Conservation (phyloP, 2,113 vertebrate species). For the Macaca nemestrina region DNA sequence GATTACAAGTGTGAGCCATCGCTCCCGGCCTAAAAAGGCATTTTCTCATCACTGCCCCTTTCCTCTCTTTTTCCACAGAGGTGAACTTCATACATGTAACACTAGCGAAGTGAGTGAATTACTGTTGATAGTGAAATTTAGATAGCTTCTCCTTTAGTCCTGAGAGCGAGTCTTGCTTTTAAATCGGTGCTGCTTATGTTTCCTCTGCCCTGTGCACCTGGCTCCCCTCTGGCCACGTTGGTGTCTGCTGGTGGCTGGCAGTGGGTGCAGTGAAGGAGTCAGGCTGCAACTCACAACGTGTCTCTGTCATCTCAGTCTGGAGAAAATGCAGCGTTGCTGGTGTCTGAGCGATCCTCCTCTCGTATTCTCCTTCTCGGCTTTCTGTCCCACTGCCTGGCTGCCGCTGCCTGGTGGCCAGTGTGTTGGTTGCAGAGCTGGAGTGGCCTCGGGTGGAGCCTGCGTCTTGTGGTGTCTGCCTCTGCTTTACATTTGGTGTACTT, state of each 20-base stretch:
- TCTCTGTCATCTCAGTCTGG: constrained; percentile 7
- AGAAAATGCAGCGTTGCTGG: constrained; percentile 59
- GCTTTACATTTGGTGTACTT: fast-evolving
- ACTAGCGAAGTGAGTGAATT: constrained; percentile 81
- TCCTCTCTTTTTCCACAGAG: constrained; percentile 62
- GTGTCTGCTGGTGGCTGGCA: constrained; percentile 26
- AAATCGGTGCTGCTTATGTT: constrained; percentile 42
- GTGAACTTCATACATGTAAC: constrained; percentile 81
- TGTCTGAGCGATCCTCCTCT: constrained; percentile 58
- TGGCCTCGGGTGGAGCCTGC: neutral
- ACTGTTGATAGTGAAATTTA: constrained; percentile 81
- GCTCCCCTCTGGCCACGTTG: neutral
- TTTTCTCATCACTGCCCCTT: constrained; percentile 53
- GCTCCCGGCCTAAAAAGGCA: too few species aligned
- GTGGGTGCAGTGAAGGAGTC: constrained; percentile 7
- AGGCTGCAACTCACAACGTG: constrained; percentile 41
- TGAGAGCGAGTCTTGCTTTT: constrained; percentile 71
- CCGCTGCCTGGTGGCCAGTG: fast-evolving
- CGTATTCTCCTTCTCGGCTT: constrained; percentile 21
- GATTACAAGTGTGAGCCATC: too few species aligned
- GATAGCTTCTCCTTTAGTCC: constrained; percentile 44
- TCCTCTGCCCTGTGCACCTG: fast-evolving
- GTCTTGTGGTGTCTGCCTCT: neutral
- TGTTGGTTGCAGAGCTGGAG: neutral
- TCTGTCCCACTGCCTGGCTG: neutral